A percentile compares a stretch with the other conserved stretches of the same genome.
Evolutionary conservation across 2,888 invertebrate genomes (phyloP).

Genomic region (Lapara coniferarum): DNA sequence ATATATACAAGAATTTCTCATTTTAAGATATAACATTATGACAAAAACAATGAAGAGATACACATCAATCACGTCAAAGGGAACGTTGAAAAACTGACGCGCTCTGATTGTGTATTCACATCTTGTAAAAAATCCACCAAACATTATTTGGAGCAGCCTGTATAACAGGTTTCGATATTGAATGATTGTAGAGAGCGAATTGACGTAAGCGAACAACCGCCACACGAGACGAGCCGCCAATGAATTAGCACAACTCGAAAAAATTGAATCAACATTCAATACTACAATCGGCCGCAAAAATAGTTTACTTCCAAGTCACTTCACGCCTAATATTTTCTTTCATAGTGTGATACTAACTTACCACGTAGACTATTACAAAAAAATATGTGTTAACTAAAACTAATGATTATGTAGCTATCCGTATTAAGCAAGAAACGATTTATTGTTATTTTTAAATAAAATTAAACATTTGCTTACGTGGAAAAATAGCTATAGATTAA

Average conservation of each 20-base stretch:
- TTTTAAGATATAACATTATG: no score
- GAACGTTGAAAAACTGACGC: not conserved
- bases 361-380: no score
- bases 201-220: slow-evolving; percentile 8
- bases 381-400: no score
- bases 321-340: no score
- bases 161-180: slow-evolving; percentile 32
- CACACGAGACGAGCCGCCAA: not conserved
- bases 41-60: not conserved
- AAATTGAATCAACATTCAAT: slow-evolving; percentile 7
- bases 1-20: no score
- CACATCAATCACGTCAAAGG: slow-evolving; percentile 1
- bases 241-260: slow-evolving; percentile 12
- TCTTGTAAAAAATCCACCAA: slow-evolving; percentile 23
- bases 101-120: slow-evolving; percentile 19
- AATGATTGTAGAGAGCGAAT: not conserved
- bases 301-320: no score
- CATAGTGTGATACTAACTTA: no score
- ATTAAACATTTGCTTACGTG: no score
- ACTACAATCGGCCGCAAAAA: not conserved
- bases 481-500: no score
- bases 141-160: slow-evolving; percentile 43
- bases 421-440: no score
- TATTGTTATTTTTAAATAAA: no score
- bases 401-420: no score